These are phyloP conservation scores for Anhinga rufa DNA, from an alignment of 2,113 vertebrate species.

Conservation along the genomic window DNA sequence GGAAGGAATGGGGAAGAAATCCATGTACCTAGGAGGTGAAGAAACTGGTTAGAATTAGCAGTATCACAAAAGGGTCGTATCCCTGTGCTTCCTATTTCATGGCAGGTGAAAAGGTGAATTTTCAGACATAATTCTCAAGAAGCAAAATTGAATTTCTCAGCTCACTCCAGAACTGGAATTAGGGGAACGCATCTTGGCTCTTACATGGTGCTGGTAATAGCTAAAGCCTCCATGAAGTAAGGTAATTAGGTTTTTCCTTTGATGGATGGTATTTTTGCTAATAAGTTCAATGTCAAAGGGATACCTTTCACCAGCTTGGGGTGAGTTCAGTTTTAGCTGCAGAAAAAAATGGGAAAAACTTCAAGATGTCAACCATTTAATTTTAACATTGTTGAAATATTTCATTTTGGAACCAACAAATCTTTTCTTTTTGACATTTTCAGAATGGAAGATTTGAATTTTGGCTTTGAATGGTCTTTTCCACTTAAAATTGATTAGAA, in stretches of 20 bases:
- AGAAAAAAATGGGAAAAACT: not conserved
- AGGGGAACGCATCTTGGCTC: not conserved
- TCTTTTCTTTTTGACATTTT: not conserved
- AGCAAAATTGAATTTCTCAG: constrained; percentile 6
- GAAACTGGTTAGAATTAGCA: not conserved
- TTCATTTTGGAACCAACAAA: not conserved
- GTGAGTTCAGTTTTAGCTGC: not conserved
- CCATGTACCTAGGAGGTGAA: constrained; percentile 88
- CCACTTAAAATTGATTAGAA: not conserved
- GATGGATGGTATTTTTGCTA: constrained; percentile 18
- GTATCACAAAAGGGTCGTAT: not conserved
- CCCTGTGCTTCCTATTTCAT: not conserved
- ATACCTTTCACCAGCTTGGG: not conserved
- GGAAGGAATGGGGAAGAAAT: constrained; percentile 90
- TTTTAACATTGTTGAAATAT: not conserved
- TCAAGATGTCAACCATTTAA: not conserved
- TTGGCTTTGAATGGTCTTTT: not conserved
- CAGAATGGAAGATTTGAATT: not conserved
- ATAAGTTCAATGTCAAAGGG: not conserved
- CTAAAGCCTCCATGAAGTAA: not conserved
- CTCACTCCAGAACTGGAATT: not conserved
- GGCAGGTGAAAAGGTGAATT: not conserved
- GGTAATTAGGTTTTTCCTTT: constrained; percentile 7
- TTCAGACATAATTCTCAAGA: not conserved
- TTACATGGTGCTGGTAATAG: not conserved